These are phyloP conservation scores for Callospermophilus lateralis DNA, from an alignment of 2,113 vertebrate genomes.

Conservation along the genomic window DNA sequence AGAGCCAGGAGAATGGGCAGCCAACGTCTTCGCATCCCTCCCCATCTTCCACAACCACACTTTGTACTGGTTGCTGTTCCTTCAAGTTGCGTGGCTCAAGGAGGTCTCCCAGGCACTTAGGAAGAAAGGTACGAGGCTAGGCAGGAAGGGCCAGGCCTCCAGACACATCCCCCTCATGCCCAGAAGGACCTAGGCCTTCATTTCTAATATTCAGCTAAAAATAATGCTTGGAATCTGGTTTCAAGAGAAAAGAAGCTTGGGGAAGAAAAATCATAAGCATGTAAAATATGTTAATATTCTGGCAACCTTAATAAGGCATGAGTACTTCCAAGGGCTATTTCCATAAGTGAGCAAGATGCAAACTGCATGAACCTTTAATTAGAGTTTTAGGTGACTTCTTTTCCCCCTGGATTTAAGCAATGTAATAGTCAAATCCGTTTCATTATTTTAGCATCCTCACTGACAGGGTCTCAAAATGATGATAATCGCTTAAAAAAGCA, in stretches of 20 bases:
- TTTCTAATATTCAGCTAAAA: background rate
- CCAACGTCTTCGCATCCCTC: fast-evolving
- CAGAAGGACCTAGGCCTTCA: background rate
- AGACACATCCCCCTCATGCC: background rate
- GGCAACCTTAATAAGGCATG: background rate
- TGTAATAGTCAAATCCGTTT: too few relatives aligned
- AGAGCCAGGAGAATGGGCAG: background rate
- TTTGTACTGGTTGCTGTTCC: fast-evolving
- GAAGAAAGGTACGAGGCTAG: fast-evolving
- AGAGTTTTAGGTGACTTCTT: background rate
- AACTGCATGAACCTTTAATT: fast-evolving
- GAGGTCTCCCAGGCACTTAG: background rate
- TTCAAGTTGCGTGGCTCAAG: background rate
- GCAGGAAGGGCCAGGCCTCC: background rate
- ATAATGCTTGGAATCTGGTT: background rate
- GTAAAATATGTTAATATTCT: background rate
- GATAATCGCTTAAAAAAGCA: background rate
- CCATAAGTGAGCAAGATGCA: background rate
- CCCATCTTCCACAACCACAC: fast-evolving
- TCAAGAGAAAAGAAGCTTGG: background rate
- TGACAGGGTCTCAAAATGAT: background rate
- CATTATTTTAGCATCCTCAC: background rate
- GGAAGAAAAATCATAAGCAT: background rate
- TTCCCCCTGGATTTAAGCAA: background rate
- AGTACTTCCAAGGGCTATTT: background rate